Conservation (phyloP, 2,113 vertebrate species). For the Mobula hypostoma region DNA sequence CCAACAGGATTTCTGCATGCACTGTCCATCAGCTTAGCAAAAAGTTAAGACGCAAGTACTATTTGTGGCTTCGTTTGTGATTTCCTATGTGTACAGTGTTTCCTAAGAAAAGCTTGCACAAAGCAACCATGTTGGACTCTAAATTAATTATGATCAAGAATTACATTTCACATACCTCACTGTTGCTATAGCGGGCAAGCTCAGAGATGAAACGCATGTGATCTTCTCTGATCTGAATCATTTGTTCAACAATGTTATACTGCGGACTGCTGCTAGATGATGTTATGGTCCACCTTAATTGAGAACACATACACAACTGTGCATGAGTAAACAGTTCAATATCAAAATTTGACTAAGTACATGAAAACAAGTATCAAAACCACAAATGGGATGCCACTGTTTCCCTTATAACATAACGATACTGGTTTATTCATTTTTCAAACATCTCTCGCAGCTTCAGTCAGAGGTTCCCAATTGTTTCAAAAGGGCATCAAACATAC, state of each 20-base stretch:
- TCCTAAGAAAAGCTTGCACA: not conserved
- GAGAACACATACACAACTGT: conserved; percentile 9
- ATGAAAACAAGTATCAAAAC: not conserved
- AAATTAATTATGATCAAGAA: no score
- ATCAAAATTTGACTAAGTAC: not conserved
- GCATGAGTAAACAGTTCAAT: not conserved
- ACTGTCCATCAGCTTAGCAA: not conserved
- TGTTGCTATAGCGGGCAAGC: conserved; percentile 95
- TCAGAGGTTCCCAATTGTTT: no score
- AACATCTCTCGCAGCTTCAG: no score
- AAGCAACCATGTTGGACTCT: not conserved
- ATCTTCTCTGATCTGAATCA: conserved; percentile 96
- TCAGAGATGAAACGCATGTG: conserved; percentile 99
- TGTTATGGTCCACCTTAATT: conserved; percentile 62
- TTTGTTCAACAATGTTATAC: conserved; percentile 97
- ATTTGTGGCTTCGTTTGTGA: not conserved
- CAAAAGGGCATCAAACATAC: no score
- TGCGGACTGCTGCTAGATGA: conserved; percentile 90
- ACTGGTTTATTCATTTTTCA: not conserved
- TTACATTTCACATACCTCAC: conserved; percentile 67
- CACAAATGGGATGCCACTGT: not conserved
- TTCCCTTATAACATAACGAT: not conserved
- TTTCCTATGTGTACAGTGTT: not conserved
- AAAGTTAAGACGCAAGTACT: not conserved
- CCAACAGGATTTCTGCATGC: not conserved